Evolutionary conservation across 1,140 invertebrate species (phyloP).

Genomic region (Atta colombica): DNA sequence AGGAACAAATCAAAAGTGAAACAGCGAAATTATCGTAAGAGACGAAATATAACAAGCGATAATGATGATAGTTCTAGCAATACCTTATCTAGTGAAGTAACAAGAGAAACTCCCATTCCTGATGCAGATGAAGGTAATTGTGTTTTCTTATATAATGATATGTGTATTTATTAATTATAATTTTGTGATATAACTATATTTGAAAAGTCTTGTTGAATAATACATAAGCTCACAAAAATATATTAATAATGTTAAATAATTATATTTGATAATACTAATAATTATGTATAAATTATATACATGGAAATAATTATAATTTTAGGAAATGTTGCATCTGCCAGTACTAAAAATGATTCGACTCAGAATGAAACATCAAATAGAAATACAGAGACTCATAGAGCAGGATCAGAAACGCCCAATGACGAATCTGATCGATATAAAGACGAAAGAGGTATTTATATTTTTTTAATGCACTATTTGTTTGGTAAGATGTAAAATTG

Average conservation of each 20-base stretch:
- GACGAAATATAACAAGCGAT: constrained; percentile 17
- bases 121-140: constrained; percentile 45
- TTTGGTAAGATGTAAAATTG: not conserved
- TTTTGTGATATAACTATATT: not conserved
- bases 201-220: not conserved
- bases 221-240: too few relatives aligned
- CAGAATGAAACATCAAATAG: not conserved
- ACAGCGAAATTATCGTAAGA: constrained; percentile 75
- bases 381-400: not conserved
- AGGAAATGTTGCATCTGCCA: constrained; percentile 46
- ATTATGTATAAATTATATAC: not conserved
- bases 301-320: constrained; percentile 10
- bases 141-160: not conserved
- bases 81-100: constrained; percentile 8
- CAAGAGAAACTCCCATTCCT: not conserved
- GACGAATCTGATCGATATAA: constrained; percentile 32
- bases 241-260: not conserved
- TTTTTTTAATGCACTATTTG: not conserved
- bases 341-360: constrained; percentile 35
- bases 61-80: constrained; percentile 24
- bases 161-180: not conserved
- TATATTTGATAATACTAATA: not conserved
- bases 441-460: constrained; percentile 48
- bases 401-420: constrained; percentile 25
- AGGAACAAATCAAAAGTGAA: constrained; percentile 69